Base-by-base conservation (phyloP, 2,797 vertebrate genomes). In the Amniataba percoides region DNA sequence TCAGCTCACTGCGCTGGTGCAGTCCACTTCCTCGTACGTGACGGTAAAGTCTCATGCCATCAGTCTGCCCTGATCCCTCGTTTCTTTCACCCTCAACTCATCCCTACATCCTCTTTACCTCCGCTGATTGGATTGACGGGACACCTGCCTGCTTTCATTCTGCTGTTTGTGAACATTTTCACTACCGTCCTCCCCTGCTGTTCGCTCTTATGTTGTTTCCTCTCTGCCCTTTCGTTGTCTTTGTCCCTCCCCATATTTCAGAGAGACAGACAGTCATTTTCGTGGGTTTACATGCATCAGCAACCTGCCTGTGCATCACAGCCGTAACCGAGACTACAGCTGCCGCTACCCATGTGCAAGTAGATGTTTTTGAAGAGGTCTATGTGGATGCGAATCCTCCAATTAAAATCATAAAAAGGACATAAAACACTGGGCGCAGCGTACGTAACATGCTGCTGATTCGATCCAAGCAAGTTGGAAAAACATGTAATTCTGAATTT, bases 81-180 rank as follows among this genome's bases (percentile, higher is more conserved):
- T 74, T 73, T 64, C 59, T 42, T 79, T 81, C 49, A 49, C 49
- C 51, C 16, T 39, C 27, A 31, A 51, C 63, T 87, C 49, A 83
- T 87, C 78, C 73, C 51, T 76, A 77, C 75, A 78, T 87, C 80
- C 73, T 88, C 76, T 84, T 87, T 76, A 67, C 78, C 60, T 70
- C 48, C 71, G 16, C 86, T 89, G 69, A 89, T 81, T 61, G 82
- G 85, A 89, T 90, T 89, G 65, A 70, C 19, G 8, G 62, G 68
- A 64, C 71, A 64, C 63, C 76, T 73, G 74, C 70, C 78, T 61
- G 60, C 64, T 45, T 68, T 71, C 78, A 43, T 51, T 62, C 67
- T 77, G 25, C 52, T 62, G 42, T 23, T 74, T 18, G 19, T 76
- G 59, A 60, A 2, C 7, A 15, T 42, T 78, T 70, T 80, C 66